Conservation (phyloP, 2,113 vertebrate species). For the Pedetes capensis region DNA sequence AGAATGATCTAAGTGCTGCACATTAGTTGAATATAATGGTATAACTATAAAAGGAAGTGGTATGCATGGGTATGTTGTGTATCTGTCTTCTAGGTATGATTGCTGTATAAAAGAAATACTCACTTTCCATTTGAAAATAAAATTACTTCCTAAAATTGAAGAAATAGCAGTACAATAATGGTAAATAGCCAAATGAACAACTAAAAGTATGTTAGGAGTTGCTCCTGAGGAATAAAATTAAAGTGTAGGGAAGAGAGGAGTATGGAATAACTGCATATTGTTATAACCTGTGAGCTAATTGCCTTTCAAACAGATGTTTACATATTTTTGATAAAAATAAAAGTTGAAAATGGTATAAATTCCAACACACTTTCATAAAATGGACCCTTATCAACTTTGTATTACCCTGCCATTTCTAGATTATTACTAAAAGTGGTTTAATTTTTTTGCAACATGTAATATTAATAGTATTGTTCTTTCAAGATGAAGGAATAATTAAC, state of each 20-base stretch:
- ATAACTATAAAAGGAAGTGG: neutral
- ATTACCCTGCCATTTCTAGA: neutral
- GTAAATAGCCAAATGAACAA: neutral
- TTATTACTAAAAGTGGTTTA: slow-evolving; percentile 9
- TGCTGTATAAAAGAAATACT: neutral
- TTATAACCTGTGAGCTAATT: neutral
- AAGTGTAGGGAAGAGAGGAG: neutral
- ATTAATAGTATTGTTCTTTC: neutral
- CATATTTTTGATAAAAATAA: neutral
- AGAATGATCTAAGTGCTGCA: neutral
- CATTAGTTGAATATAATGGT: neutral
- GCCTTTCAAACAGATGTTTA: neutral
- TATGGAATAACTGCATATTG: neutral
- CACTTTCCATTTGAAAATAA: neutral
- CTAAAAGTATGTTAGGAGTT: neutral
- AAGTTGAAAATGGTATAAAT: neutral
- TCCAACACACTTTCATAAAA: slow-evolving; percentile 1
- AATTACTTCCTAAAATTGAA: neutral
- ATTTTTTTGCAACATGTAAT: slow-evolving; percentile 37
- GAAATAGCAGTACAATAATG: neutral
- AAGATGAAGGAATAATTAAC: slow-evolving; percentile 23
- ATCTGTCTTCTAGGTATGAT: neutral
- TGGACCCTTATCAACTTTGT: neutral
- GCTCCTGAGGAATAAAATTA: neutral
- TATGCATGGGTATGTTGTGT: neutral